phyloP scores from a whole-genome alignment of 2,797 vertebrate species.

The Ptychobarbus kaznakovi region DNA sequence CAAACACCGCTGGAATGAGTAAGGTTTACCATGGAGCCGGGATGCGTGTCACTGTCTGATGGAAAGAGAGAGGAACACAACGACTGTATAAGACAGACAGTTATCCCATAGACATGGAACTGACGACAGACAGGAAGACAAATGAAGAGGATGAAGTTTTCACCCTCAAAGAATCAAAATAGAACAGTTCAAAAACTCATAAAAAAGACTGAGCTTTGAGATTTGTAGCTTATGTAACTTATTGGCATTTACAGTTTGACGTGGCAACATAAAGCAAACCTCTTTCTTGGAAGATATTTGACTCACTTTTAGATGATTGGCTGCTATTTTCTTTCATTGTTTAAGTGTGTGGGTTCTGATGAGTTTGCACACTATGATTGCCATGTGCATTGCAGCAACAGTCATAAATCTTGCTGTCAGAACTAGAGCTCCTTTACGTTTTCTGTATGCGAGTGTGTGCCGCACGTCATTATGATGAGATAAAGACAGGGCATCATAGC shows the following conservation, averaged over 20 bases:
- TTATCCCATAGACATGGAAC: neutral
- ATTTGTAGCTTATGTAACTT: conserved; percentile 22
- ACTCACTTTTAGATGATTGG: neutral
- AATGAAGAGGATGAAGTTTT: conserved; percentile 36
- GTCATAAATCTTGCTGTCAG: conserved; percentile 49
- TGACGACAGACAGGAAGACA: conserved; percentile 7
- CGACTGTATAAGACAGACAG: conserved; percentile 5
- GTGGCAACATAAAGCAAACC: conserved; percentile 5
- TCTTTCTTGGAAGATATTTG: conserved; percentile 16
- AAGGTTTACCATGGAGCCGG: conserved; percentile 75
- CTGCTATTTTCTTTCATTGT: conserved; percentile 16
- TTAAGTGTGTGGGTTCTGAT: conserved; percentile 14
- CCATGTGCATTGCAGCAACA: conserved; percentile 13
- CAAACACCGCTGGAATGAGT: conserved; percentile 78
- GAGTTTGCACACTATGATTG: conserved; percentile 31
- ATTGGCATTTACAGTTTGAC: conserved; percentile 7
- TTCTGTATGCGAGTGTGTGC: neutral
- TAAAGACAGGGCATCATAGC: conserved; percentile 22
- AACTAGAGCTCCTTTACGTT: conserved; percentile 29
- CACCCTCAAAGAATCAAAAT: conserved; percentile 16
- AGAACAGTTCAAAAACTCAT: conserved; percentile 2
- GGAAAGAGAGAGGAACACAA: conserved; percentile 37
- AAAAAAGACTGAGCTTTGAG: neutral
- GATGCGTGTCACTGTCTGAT: conserved; percentile 65
- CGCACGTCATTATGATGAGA: neutral